Evolutionary conservation across 1,140 invertebrate genomes (phyloP), one percentile per base, ranked within the genome.

Genomic region (Philopotamus ludificatus): DNA sequence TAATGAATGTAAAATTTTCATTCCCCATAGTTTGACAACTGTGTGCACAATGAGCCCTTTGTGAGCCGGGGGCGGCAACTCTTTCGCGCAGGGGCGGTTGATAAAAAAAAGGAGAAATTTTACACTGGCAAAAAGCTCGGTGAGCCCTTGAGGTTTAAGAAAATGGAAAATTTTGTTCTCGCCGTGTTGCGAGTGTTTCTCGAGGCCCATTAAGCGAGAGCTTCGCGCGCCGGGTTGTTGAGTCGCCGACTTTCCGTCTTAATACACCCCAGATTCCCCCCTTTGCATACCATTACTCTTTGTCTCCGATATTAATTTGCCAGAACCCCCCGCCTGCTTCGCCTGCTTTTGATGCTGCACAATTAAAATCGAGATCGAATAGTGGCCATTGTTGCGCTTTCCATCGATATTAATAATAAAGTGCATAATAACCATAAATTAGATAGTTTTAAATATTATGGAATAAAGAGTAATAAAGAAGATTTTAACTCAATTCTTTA

Each of bases 141-240:
- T 41, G 57, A 60, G 22, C 57, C 57, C 44, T 60, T 44, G 57
- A 60, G 57, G 57, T 60, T 60, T 60, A 60, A 60, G 57, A 60
- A 60, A 60, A 60, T 60, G 57, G 57, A 60, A 60, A 60, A 60
- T 60, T 60, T 60, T 22, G 26, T 47, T 39, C 53, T 18, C 20
- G 53, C 12, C 26, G 8, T 12, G 42, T 10, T 28, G 42, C 57
- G 42, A 44, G 57, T 21, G 57, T 60, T 60, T 60, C 57, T 60
- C 57, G 57, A 60, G 57, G 57, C 57, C 57, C 57, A 60, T 60
- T 60, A 60, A 60, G 22, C 57, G n/a, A 39, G 44, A 47, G 44
- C 44, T 16, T 47, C 44, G 23, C 21, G 42, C 57, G 57, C 20
- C 21, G 53, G 41, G 53, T 60, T 47, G 57, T 60, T 44, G 57